These are phyloP conservation scores for Gorsachius goisagi DNA, from an alignment of 2,113 vertebrate species.

Conservation along the genomic window DNA sequence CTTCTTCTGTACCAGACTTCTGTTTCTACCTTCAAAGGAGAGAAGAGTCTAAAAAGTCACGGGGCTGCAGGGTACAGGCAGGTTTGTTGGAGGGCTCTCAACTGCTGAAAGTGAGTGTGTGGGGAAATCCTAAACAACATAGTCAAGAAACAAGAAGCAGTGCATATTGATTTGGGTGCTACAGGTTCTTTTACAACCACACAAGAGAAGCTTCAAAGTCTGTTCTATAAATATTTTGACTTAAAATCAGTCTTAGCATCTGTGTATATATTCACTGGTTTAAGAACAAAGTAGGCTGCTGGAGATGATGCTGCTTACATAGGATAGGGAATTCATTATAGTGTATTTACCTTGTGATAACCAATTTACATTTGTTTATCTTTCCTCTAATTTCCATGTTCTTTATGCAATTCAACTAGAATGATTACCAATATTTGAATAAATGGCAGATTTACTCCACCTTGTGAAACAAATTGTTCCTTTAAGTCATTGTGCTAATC, in stretches of 20 bases:
- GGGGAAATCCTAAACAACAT: rapidly evolving
- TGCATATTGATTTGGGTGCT: background rate
- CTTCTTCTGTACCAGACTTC: background rate
- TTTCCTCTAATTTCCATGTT: conserved; percentile 16
- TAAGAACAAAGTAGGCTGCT: background rate
- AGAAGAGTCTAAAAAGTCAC: background rate
- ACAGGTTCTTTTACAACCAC: background rate
- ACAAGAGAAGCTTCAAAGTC: background rate
- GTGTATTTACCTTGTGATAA: background rate
- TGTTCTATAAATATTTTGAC: background rate
- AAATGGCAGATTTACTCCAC: background rate
- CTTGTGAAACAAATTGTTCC: background rate
- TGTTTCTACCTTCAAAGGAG: background rate
- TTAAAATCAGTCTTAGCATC: background rate
- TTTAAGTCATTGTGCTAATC: background rate
- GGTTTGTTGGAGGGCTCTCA: background rate
- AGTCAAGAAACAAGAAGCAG: background rate
- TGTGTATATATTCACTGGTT: background rate
- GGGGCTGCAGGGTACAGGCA: background rate
- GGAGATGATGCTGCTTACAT: background rate
- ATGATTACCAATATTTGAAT: conserved; percentile 4
- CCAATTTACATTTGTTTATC: conserved; percentile 24
- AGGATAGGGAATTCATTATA: background rate
- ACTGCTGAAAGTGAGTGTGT: rapidly evolving
- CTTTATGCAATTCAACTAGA: background rate